Conservation (phyloP, 2,888 invertebrate species). For the Pherbina coryleti region DNA sequence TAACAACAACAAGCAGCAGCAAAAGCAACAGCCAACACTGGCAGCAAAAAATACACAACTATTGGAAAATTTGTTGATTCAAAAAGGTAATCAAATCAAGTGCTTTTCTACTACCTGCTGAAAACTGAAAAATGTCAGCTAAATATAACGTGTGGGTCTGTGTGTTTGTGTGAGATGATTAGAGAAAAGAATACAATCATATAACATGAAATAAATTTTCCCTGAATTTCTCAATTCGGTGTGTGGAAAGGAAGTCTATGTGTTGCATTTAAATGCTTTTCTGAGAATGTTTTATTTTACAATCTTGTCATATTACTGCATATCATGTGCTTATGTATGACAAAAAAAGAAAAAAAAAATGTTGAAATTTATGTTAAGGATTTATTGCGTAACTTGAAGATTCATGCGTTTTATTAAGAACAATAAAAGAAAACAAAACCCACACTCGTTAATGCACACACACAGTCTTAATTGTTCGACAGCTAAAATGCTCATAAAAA, state of each 20-base stretch:
- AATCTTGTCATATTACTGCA: not conserved
- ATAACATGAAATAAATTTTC: not conserved
- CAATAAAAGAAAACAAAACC: too few relatives aligned
- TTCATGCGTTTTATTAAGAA: too few relatives aligned
- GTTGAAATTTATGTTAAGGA: not conserved
- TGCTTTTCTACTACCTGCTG: not conserved
- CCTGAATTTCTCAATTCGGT: not conserved
- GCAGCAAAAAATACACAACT: not conserved
- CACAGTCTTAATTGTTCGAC: too few relatives aligned
- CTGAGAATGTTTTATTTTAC: not conserved
- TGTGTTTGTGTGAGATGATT: not conserved
- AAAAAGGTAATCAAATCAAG: constrained; percentile 3
- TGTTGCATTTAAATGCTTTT: not conserved
- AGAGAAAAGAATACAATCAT: too few relatives aligned
- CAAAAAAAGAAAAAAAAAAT: not conserved
- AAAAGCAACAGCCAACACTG: not conserved
- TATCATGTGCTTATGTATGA: not conserved
- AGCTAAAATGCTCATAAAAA: too few relatives aligned
- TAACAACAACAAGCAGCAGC: not conserved
- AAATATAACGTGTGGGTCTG: not conserved
- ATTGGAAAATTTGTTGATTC: not conserved
- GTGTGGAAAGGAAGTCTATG: not conserved
- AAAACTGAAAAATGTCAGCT: not conserved
- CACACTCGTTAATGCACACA: too few relatives aligned
- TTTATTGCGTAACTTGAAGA: not conserved